Evolutionary conservation across 2,888 invertebrate species (phyloP), one percentile per base, ranked within the genome.

Genomic region (Chrysolina haemoptera): DNA sequence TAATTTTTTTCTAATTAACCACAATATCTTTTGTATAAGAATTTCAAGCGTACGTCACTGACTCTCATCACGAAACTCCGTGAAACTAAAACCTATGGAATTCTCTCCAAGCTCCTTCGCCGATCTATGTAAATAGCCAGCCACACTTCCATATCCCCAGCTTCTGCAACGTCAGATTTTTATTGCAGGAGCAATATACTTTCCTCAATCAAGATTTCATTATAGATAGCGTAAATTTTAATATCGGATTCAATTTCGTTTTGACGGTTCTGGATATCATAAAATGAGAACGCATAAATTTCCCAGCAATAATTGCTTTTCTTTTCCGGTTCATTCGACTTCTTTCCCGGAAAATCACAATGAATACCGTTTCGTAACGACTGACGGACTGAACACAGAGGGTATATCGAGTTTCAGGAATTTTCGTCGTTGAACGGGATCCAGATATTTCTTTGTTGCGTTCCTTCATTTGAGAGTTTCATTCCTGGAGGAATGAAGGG

Each of bases 131-230:
- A 77, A 75, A 73, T 75, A 22, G 55, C 76, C 75, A 78, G 77
- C 75, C 79, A 77, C 70, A 79, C 74, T 76, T 74, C 80, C 80
- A 80, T 81, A 79, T 76, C 72, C 73, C 77, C 75, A 79, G 82
- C 81, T 84, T 82, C 81, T 83, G 84, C 86, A 82, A 82, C 82
- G 84, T 86, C 85, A 85, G 85, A 86, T 85, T 87, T 87, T 87
- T 87, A 87, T 86, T 86, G 84, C 85, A 81, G 80, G 78, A 78
- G 82, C 84, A 83, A 86, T 87, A 86, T 85, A 85, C 85, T 85
- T 84, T 84, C 84, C 86, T 84, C 87, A 88, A 88, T 88, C 87
- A 87, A 87, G 88, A 88, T 88, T 88, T 87, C 86, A 88, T 88
- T 88, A 87, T 88, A 88, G 88, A 88, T 88, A 87, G 84, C 83